Conservation (phyloP, 2,888 invertebrate species). For the Pyrgus malvae region DNA sequence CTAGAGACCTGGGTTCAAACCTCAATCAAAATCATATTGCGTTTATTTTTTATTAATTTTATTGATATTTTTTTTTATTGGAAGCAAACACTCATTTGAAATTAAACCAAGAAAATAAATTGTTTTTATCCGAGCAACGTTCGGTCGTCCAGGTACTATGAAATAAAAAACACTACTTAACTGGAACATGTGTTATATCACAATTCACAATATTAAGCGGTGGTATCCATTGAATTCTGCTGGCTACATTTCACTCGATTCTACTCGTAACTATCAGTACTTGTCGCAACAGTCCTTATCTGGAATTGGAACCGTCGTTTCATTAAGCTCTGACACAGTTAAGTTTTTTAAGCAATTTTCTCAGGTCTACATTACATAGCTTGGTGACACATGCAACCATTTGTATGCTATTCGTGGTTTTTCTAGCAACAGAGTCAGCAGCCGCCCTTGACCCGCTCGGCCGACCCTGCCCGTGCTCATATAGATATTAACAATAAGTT, state of each 20-base stretch:
- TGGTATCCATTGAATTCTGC: background rate
- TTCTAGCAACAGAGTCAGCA: background rate
- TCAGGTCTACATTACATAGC: background rate
- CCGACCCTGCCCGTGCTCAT: constrained; percentile 48
- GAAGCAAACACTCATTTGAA: too few relatives aligned
- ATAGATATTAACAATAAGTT: constrained; percentile 46
- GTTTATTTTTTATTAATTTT: too few relatives aligned
- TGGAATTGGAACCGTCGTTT: constrained; percentile 21
- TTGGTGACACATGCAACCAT: background rate
- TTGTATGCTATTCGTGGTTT: constrained; percentile 3
- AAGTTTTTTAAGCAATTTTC: background rate
- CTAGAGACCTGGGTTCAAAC: too few relatives aligned
- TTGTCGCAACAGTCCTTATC: background rate
- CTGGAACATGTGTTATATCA: background rate
- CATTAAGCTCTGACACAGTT: background rate
- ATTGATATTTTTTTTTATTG: too few relatives aligned
- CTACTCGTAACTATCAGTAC: background rate
- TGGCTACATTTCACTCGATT: background rate
- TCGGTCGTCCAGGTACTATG: too few relatives aligned
- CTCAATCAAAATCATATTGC: too few relatives aligned
- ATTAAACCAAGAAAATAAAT: too few relatives aligned
- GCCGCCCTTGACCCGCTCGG: constrained; percentile 55
- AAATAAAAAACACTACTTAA: too few relatives aligned
- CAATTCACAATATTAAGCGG: background rate
- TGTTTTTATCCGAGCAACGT: too few relatives aligned